These are phyloP conservation scores for Sycon ciliatum DNA, from an alignment of 37 sponge, comb jelly and placozoan genomes.

Conservation along the genomic window DNA sequence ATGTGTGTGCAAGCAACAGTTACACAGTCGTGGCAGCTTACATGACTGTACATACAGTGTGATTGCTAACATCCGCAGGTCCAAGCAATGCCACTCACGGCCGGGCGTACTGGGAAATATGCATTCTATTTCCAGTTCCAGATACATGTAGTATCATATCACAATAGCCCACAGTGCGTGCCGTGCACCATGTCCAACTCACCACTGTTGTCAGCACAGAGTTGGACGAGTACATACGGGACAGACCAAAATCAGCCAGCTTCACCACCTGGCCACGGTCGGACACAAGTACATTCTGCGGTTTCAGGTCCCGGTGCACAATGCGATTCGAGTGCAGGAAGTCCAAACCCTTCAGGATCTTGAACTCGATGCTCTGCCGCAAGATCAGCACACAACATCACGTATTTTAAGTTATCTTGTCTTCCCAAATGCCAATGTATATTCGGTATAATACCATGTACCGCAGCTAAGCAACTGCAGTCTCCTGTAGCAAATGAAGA, in stretches of 20 bases:
- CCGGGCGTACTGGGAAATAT: not conserved
- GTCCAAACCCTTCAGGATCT: not conserved
- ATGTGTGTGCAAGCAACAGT: too few relatives aligned
- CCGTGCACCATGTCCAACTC: too few relatives aligned
- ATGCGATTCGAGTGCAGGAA: conserved; percentile 12
- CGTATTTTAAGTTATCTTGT: too few relatives aligned
- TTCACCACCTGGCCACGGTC: not conserved
- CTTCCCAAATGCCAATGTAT: too few relatives aligned
- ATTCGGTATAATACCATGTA: too few relatives aligned
- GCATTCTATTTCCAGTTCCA: not conserved
- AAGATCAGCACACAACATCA: too few relatives aligned
- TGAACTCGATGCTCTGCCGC: too few relatives aligned
- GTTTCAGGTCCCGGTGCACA: conserved; percentile 13
- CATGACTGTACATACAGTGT: not conserved
- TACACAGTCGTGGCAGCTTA: not conserved
- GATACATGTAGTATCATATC: conserved; percentile 44
- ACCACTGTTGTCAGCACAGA: not conserved
- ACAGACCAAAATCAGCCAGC: conserved; percentile 1
- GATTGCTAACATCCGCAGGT: not conserved
- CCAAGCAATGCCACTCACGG: conserved; percentile 5
- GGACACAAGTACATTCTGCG: conserved; percentile 8
- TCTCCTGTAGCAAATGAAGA: too few relatives aligned
- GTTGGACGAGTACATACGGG: not conserved
- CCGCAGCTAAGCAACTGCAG: too few relatives aligned
- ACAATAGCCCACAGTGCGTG: too few relatives aligned